Evolutionary conservation across 2,113 vertebrate species (phyloP).

Genomic region (Garra rufa): DNA sequence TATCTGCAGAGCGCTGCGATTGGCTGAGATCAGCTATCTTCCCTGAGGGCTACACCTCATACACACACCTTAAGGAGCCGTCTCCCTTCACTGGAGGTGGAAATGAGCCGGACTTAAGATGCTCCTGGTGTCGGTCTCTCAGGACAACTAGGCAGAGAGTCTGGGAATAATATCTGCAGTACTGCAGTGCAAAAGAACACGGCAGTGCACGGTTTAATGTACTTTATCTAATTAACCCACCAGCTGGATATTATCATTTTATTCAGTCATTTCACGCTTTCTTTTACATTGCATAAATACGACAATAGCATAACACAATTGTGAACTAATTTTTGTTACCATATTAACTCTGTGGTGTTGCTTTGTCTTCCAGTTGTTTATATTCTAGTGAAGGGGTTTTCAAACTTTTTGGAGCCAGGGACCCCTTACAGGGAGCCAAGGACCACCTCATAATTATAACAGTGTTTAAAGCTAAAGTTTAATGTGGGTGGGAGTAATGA

Average conservation of each 20-base stretch:
- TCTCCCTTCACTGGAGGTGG: slow-evolving; percentile 82
- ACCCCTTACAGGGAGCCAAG: no score
- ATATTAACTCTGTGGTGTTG: neutral
- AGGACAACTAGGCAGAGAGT: slow-evolving; percentile 2
- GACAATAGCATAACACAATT: neutral
- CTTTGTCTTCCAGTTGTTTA: neutral
- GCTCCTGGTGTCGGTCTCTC: slow-evolving; percentile 49
- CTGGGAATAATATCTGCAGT: slow-evolving; percentile 39
- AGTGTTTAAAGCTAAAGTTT: no score
- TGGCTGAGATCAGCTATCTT: slow-evolving; percentile 76
- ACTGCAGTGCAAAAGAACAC: neutral
- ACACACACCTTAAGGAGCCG: slow-evolving; percentile 75
- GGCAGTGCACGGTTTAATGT: slow-evolving; percentile 5
- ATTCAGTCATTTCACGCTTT: neutral
- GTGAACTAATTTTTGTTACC: neutral
- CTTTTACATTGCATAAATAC: neutral
- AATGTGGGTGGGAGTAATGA: no score
- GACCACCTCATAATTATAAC: no score
- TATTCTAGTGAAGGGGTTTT: no score
- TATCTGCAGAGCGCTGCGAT: slow-evolving; percentile 66
- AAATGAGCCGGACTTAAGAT: slow-evolving; percentile 78
- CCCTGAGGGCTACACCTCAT: slow-evolving; percentile 69
- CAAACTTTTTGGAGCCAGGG: no score
- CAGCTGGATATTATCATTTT: slow-evolving; percentile 1
- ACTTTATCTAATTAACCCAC: slow-evolving; percentile 17